Percentiles rank a stretch among this genome's conserved stretches.
These are phyloP conservation scores for Malthinus flaveolus DNA, from an alignment of 2,888 invertebrate species.

Conservation along the genomic window DNA sequence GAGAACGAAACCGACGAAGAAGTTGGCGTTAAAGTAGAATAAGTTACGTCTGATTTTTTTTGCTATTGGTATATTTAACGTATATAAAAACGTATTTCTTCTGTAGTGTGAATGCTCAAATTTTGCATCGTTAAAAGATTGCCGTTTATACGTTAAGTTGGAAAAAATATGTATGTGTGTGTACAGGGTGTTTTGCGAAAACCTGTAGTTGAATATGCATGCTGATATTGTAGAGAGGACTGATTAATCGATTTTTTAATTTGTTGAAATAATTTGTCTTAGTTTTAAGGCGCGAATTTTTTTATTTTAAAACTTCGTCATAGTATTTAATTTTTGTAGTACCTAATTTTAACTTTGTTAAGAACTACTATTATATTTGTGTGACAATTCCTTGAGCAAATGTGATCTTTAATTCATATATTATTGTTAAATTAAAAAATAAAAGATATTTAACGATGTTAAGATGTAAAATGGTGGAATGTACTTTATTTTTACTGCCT, in stretches of 20 bases:
- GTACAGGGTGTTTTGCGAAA: neutral
- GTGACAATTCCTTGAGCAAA: conserved; percentile 29
- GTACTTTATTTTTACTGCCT: conserved; percentile 49
- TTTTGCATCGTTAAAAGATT: conserved; percentile 3
- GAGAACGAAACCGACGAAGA: conserved; percentile 71
- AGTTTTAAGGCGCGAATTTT: conserved; percentile 2
- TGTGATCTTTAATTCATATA: conserved; percentile 34
- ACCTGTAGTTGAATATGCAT: neutral
- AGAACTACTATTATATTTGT: conserved; percentile 18
- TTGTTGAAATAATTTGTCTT: neutral
- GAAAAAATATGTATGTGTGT: no score
- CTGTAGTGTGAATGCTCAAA: conserved; percentile 14
- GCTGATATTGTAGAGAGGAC: conserved; percentile 5
- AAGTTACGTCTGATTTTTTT: conserved; percentile 21
- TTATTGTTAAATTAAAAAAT: conserved; percentile 37
- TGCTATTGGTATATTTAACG: neutral
- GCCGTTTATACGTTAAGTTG: conserved; percentile 9
- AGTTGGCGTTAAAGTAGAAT: conserved; percentile 59
- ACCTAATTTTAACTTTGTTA: conserved; percentile 22
- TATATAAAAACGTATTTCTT: neutral
- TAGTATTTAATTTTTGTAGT: neutral
- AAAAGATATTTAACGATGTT: conserved; percentile 52
- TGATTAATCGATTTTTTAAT: neutral
- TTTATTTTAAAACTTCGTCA: conserved; percentile 1
- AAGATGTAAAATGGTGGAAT: conserved; percentile 44